Conservation (phyloP, 1,140 invertebrate genomes). For the Tetramorium alpestre region DNA sequence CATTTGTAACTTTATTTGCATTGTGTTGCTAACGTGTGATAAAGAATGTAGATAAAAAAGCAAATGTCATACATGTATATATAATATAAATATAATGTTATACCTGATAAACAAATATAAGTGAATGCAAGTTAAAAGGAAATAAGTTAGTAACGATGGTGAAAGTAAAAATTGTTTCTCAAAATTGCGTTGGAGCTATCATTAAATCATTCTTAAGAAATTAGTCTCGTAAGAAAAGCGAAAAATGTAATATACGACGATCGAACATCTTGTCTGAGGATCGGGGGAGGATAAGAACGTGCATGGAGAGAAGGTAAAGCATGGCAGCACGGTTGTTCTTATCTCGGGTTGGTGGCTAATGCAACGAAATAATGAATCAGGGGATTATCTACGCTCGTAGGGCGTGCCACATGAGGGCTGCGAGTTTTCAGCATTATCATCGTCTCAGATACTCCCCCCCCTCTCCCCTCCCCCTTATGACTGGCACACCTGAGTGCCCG, state of each 20-base stretch:
- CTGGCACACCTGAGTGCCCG: conserved; percentile 23
- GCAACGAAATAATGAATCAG: conserved; percentile 81
- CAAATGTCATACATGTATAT: no score
- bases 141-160: background rate
- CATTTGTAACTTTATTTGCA: conserved; percentile 1
- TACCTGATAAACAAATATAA: no score
- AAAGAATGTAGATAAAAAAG: background rate
- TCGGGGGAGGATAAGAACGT: conserved; percentile 36
- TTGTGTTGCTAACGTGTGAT: background rate
- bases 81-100: no score
- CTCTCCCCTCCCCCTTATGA: background rate
- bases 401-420: conserved; percentile 64
- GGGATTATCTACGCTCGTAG: conserved; percentile 72
- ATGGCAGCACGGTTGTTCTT: conserved; percentile 55
- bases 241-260: conserved; percentile 24
- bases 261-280: background rate
- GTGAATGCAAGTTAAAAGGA: background rate
- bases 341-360: conserved; percentile 68
- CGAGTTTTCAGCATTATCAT: conserved; percentile 76
- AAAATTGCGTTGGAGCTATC: background rate
- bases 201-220: background rate
- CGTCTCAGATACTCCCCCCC: conserved; percentile 51
- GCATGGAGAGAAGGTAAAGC: background rate
- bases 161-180: background rate
- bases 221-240: background rate